Conservation (phyloP, 2,797 vertebrate species). For the Sebastes taczanowskii region DNA sequence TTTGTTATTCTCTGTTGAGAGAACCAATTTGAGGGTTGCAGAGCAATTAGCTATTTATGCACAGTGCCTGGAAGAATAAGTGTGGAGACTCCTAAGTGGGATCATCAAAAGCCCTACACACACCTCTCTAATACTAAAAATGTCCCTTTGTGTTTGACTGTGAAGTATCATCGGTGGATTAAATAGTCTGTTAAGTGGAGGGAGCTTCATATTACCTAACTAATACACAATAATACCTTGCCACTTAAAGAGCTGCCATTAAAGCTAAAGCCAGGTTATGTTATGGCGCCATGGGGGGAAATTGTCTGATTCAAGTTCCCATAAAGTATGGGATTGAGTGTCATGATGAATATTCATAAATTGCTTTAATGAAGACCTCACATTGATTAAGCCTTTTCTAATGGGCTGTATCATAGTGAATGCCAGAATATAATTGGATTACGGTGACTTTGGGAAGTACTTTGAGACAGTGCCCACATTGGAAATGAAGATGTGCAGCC, state of each 20-base stretch:
- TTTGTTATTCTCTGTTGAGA: slow-evolving; percentile 72
- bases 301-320: slow-evolving; percentile 51
- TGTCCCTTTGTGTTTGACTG: slow-evolving; percentile 28
- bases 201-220: slow-evolving; percentile 38
- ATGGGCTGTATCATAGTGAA: slow-evolving; percentile 68
- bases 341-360: slow-evolving; percentile 78
- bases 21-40: slow-evolving; percentile 70
- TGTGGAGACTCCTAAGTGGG: slow-evolving; percentile 31
- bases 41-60: slow-evolving; percentile 72
- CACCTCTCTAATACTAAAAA: slow-evolving; percentile 10
- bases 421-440: slow-evolving; percentile 78
- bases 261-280: slow-evolving; percentile 56
- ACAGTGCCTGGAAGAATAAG: slow-evolving; percentile 29
- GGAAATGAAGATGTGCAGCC: slow-evolving; percentile 74
- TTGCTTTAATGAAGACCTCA: slow-evolving; percentile 76
- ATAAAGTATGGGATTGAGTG: slow-evolving; percentile 62
- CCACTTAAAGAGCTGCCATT: slow-evolving; percentile 46
- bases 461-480: slow-evolving; percentile 75
- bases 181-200: slow-evolving; percentile 41
- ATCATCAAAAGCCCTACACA: slow-evolving; percentile 24
- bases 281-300: slow-evolving; percentile 56
- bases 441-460: slow-evolving; percentile 81
- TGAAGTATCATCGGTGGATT: slow-evolving; percentile 45
- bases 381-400: slow-evolving; percentile 78
- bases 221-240: slow-evolving; percentile 42